Percentiles rank a stretch among this genome's conserved stretches.
Evolutionary conservation across 2,113 vertebrate genomes (phyloP).

Genomic region (Athene noctua): DNA sequence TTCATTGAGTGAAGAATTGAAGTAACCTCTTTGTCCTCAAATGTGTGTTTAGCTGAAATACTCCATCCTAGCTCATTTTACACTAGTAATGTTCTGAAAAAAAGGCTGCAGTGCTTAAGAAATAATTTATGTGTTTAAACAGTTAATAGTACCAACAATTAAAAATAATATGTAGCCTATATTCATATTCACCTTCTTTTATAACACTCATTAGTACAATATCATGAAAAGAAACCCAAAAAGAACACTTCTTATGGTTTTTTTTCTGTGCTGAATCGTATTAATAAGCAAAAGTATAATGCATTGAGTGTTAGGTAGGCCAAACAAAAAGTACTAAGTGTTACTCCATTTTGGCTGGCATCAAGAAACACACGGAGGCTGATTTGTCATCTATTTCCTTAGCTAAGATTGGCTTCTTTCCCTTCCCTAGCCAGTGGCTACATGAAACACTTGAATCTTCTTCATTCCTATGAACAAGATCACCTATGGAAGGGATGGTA

Average conservation of each 20-base stretch:
- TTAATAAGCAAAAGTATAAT: background rate
- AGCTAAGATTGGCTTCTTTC: background rate
- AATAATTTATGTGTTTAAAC: background rate
- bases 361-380: background rate
- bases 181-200: background rate
- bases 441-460: background rate
- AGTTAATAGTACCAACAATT: background rate
- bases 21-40: background rate
- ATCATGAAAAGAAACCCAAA: background rate
- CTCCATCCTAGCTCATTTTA: background rate
- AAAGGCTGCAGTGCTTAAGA: background rate
- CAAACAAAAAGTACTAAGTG: background rate
- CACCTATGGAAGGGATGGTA: background rate
- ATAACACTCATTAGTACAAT: background rate
- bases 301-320: background rate
- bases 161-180: background rate
- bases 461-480: background rate
- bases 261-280: background rate
- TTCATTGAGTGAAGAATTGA: background rate
- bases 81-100: background rate
- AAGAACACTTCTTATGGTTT: background rate
- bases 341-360: slow-evolving; percentile 47
- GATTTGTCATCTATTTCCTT: background rate
- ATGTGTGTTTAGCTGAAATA: background rate
- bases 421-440: background rate